A percentile compares a stretch with the other conserved stretches of the same genome.
These are phyloP conservation scores for Cephalopterus ornatus DNA, from an alignment of 2,113 vertebrate genomes.

Conservation along the genomic window DNA sequence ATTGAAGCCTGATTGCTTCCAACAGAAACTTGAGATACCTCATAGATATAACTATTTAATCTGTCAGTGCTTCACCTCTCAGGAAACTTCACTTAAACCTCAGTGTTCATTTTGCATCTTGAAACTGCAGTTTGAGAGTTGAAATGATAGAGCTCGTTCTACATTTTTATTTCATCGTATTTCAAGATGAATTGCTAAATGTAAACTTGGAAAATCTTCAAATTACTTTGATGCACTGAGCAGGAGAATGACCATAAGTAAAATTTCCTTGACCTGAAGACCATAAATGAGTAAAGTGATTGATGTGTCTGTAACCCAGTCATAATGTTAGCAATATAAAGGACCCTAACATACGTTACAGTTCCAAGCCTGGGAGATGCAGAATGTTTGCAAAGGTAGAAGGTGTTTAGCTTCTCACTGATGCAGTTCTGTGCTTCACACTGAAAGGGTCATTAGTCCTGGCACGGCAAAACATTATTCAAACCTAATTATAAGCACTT, in stretches of 20 bases:
- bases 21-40: not conserved
- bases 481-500: not conserved
- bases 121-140: not conserved
- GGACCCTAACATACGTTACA: not conserved
- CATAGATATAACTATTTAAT: not conserved
- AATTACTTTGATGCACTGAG: not conserved
- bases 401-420: not conserved
- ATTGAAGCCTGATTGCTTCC: not conserved
- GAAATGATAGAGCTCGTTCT: not conserved
- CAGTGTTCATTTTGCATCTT: not conserved
- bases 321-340: not conserved
- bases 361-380: not conserved
- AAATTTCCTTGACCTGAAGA: not conserved
- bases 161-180: not conserved
- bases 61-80: not conserved
- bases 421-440: not conserved
- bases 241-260: not conserved
- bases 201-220: not conserved
- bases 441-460: not conserved
- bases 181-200: not conserved
- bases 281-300: not conserved
- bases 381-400: not conserved
- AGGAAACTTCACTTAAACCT: not conserved
- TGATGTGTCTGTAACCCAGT: not conserved
- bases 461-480: not conserved